Evolutionary conservation across 1,140 invertebrate genomes (phyloP).

Genomic region (Eriocheir sinensis): DNA sequence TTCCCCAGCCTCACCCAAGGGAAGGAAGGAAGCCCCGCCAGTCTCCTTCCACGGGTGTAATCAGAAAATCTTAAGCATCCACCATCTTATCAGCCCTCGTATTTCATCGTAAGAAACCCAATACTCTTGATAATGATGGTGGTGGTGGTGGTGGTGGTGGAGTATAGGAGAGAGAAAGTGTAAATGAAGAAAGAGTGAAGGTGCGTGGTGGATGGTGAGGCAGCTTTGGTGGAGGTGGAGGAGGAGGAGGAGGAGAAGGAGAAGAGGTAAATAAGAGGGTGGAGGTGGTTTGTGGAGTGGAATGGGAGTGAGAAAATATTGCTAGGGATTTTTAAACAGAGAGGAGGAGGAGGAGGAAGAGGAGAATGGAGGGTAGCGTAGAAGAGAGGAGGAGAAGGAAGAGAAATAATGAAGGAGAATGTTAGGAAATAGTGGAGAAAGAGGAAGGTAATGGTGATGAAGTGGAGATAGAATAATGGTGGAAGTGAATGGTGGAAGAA

Average conservation of each 20-base stretch:
- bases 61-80: conserved; percentile 16
- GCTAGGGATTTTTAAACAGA: too few species aligned
- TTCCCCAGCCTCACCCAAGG: too few species aligned
- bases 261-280: not conserved
- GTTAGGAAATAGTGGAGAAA: too few species aligned
- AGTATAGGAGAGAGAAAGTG: not conserved
- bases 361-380: not conserved
- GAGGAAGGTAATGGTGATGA: not conserved
- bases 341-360: not conserved
- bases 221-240: not conserved
- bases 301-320: too few species aligned
- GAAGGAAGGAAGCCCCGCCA: too few species aligned
- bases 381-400: not conserved
- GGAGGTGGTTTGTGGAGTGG: not conserved
- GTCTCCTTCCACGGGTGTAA: not conserved
- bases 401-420: too few species aligned
- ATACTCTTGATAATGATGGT: not conserved
- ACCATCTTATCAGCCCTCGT: conserved; percentile 42
- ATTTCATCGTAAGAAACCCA: not conserved
- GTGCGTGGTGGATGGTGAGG: not conserved
- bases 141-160: not conserved
- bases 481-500: too few species aligned
- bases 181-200: too few species aligned
- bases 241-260: not conserved
- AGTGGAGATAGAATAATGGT: too few species aligned